Conservation (phyloP, 2,113 vertebrate genomes). For the Gymnobelideus leadbeateri region DNA sequence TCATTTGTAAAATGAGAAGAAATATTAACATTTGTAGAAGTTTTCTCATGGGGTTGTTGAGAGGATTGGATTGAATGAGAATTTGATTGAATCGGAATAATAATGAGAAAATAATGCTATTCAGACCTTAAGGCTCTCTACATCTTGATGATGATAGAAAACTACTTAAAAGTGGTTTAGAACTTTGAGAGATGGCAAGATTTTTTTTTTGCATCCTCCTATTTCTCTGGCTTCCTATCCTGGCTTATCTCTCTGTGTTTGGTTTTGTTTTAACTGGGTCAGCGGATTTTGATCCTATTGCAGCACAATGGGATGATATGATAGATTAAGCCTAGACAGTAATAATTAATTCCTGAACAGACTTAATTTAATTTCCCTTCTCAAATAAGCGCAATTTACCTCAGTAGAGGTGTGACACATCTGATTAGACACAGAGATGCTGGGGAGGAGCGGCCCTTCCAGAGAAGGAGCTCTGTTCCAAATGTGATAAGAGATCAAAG, state of each 20-base stretch:
- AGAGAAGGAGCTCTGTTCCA: slow-evolving; percentile 41
- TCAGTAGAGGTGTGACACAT: slow-evolving; percentile 79
- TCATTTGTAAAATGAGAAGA: background rate
- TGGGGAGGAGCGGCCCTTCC: slow-evolving; percentile 55
- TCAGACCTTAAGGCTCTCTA: background rate
- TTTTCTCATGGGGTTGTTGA: background rate
- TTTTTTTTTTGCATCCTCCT: background rate
- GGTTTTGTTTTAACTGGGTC: slow-evolving; percentile 63
- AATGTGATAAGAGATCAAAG: slow-evolving; percentile 80
- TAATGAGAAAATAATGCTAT: background rate
- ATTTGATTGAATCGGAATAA: background rate
- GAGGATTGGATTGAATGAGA: background rate
- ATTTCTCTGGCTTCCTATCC: background rate
- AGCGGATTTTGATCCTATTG: slow-evolving; percentile 68
- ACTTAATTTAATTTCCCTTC: slow-evolving; percentile 85
- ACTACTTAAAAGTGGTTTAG: background rate
- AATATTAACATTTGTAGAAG: background rate
- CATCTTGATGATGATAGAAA: background rate
- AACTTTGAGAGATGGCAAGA: background rate
- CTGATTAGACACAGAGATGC: slow-evolving; percentile 79
- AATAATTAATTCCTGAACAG: slow-evolving; percentile 81
- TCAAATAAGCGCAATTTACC: slow-evolving; percentile 84
- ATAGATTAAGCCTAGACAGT: slow-evolving; percentile 79
- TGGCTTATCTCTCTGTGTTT: background rate
- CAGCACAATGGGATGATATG: slow-evolving; percentile 75